Conservation (phyloP, 1,140 invertebrate species). For the Aphaenogaster ashmeadi region DNA sequence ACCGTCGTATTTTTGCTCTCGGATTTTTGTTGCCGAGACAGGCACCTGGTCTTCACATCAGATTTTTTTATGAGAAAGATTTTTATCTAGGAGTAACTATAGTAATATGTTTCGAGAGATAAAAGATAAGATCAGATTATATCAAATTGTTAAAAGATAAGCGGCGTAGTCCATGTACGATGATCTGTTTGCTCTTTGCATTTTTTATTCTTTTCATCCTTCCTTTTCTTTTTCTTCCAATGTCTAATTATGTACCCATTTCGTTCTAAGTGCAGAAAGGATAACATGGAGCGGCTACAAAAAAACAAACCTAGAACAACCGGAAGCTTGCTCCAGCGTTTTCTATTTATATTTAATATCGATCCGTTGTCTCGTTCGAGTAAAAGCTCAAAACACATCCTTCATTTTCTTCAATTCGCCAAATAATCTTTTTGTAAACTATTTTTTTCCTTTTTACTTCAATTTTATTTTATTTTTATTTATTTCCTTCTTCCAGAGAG, state of each 20-base stretch:
- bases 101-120: no score
- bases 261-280: background rate
- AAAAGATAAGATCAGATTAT: background rate
- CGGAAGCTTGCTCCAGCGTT: background rate
- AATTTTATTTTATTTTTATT: background rate
- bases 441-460: background rate
- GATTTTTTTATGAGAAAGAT: background rate
- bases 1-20: background rate
- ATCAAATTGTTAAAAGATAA: background rate
- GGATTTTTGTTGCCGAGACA: background rate
- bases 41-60: background rate
- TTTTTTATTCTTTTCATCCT: background rate
- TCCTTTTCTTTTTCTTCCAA: background rate
- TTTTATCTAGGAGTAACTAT: background rate
- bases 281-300: background rate
- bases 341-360: slow-evolving; percentile 24
- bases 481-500: background rate
- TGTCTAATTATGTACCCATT: background rate
- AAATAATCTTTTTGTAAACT: background rate
- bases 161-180: background rate
- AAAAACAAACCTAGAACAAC: background rate
- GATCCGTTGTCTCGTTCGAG: background rate
- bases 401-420: background rate
- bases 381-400: background rate
- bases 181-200: background rate